Percentiles rank a stretch among this genome's conserved stretches.
Conservation (phyloP, 1,140 invertebrate genomes). For the Pygmarrhopalites habei region DNA sequence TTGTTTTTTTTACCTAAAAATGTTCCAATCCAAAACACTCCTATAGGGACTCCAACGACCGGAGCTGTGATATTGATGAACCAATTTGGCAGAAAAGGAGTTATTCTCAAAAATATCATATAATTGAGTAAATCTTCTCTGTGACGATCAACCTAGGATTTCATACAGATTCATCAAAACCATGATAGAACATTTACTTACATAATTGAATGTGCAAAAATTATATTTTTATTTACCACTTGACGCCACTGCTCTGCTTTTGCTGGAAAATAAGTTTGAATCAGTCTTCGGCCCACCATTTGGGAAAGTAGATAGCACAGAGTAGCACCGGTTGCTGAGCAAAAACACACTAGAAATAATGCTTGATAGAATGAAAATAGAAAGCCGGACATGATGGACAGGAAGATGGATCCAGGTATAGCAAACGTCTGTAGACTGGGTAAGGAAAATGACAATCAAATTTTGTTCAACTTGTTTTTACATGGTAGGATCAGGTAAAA, state of each 20-base stretch:
- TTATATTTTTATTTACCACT: slow-evolving; percentile 66
- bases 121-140: slow-evolving; percentile 87
- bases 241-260: slow-evolving; percentile 75
- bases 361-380: slow-evolving; percentile 90
- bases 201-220: too few relatives aligned
- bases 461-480: neutral
- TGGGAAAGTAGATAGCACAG: slow-evolving; percentile 91
- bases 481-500: slow-evolving; percentile 57
- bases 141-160: slow-evolving; percentile 66
- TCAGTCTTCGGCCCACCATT: slow-evolving; percentile 72
- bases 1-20: slow-evolving; percentile 52
- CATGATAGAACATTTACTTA: too few relatives aligned
- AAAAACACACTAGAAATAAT: slow-evolving; percentile 83
- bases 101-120: slow-evolving; percentile 93
- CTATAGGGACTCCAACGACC: slow-evolving; percentile 86
- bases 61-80: slow-evolving; percentile 98
- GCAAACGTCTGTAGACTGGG: slow-evolving; percentile 95
- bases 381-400: slow-evolving; percentile 96
- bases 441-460: slow-evolving; percentile 13
- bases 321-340: slow-evolving; percentile 90
- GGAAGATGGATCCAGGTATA: slow-evolving; percentile 96
- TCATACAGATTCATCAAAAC: too few relatives aligned
- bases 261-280: slow-evolving; percentile 83
- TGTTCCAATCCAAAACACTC: slow-evolving; percentile 90
- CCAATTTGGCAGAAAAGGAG: slow-evolving; percentile 98